These are phyloP conservation scores for Morone chrysops DNA, from an alignment of 2,113 vertebrate species.

Conservation along the genomic window DNA sequence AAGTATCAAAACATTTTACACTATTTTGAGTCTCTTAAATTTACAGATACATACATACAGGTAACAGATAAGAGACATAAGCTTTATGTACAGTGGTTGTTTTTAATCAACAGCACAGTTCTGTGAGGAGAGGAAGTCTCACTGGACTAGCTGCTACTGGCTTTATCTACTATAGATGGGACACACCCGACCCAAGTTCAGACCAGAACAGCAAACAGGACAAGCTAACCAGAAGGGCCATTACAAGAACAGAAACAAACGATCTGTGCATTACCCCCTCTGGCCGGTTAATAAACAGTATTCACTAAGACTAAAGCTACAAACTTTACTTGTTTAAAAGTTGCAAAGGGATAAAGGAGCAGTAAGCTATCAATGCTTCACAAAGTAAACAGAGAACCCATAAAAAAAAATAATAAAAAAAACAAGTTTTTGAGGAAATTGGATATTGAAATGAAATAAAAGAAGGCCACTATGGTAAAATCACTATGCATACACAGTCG, in stretches of 20 bases:
- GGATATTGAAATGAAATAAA: slow-evolving; percentile 66
- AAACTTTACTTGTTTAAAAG: not conserved
- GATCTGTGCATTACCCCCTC: slow-evolving; percentile 3
- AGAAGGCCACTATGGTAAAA: slow-evolving; percentile 39
- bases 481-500: slow-evolving; percentile 34
- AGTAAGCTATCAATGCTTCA: slow-evolving; percentile 12
- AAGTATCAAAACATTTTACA: too few species aligned
- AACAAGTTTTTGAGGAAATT: slow-evolving; percentile 40
- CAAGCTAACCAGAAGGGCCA: not conserved
- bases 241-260: slow-evolving; percentile 2
- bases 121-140: not conserved
- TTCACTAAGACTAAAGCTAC: not conserved
- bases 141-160: not conserved
- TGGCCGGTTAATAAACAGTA: slow-evolving; percentile 6
- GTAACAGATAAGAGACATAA: too few species aligned
- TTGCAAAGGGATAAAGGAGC: not conserved
- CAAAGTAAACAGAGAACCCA: slow-evolving; percentile 14
- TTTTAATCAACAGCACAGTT: too few species aligned
- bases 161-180: not conserved
- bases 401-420: slow-evolving; percentile 22
- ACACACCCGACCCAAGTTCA: not conserved
- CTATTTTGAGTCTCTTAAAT: too few species aligned
- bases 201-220: not conserved
- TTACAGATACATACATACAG: too few species aligned
- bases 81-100: too few species aligned